Percentiles rank a stretch among this genome's conserved stretches.
Conservation (phyloP, 2,113 vertebrate genomes). For the Cephalopterus ornatus region DNA sequence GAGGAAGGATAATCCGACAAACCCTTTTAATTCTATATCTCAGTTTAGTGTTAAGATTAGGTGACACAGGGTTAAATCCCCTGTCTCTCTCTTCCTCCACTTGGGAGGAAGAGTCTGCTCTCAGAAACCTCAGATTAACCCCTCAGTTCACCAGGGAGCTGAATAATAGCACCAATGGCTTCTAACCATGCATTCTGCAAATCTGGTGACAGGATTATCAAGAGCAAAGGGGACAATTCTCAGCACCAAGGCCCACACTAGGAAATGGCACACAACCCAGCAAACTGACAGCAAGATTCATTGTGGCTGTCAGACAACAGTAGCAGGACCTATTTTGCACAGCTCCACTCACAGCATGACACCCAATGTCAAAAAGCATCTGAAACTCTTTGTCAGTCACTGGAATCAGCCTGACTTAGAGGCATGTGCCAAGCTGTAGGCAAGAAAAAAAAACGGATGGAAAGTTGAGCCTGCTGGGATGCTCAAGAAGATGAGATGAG, state of each 20-base stretch:
- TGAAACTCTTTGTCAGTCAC: background rate
- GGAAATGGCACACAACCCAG: accelerated
- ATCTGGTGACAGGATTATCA: background rate
- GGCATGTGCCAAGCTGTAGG: background rate
- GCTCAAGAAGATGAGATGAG: background rate
- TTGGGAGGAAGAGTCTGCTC: background rate
- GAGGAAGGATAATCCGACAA: accelerated
- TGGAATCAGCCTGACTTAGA: background rate
- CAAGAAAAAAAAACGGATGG: background rate
- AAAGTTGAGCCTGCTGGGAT: background rate
- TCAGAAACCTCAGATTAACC: background rate
- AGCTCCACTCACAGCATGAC: background rate
- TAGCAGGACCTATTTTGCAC: background rate
- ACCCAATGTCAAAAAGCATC: background rate
- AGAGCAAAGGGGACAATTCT: background rate
- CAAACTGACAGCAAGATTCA: background rate
- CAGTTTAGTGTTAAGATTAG: background rate
- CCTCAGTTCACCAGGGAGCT: background rate
- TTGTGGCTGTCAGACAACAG: background rate
- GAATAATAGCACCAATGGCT: background rate
- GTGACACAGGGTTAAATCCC: background rate
- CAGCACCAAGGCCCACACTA: background rate
- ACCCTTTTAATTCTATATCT: background rate
- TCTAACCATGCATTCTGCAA: background rate
- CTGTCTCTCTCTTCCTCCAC: background rate